These are phyloP conservation scores for Seira musarum DNA, from an alignment of 2,888 invertebrate genomes.

Conservation along the genomic window DNA sequence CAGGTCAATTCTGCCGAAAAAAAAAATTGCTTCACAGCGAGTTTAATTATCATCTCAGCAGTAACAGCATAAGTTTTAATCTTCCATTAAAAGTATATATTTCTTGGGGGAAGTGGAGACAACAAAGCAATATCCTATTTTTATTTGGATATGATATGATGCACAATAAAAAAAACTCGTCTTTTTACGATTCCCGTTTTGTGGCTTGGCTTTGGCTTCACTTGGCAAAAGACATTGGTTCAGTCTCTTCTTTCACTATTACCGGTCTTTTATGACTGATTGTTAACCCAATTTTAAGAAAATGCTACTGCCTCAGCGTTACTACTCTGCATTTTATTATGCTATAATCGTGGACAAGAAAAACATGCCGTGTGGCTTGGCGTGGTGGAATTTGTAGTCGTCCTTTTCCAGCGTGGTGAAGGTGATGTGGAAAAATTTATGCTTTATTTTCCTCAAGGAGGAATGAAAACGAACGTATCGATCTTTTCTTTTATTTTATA, in stretches of 20 bases:
- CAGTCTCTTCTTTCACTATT: no score
- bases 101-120: background rate
- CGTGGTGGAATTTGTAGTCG: background rate
- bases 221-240: no score
- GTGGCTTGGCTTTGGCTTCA: background rate
- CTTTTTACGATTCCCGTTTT: background rate
- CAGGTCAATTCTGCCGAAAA: background rate
- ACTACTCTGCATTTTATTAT: background rate
- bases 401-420: background rate
- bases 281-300: slow-evolving; percentile 34
- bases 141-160: background rate
- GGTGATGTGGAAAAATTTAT: background rate
- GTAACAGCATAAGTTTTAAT: background rate
- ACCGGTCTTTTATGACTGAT: background rate
- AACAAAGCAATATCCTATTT: background rate
- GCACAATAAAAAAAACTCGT: background rate
- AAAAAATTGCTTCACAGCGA: background rate
- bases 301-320: background rate
- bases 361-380: no score
- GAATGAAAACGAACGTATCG: background rate
- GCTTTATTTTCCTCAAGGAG: background rate
- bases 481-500: no score
- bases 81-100: background rate
- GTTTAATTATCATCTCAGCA: background rate
- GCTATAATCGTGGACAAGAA: background rate